phyloP scores from a whole-genome alignment of 2,888 invertebrate species.

The Oscheius sp. region DNA sequence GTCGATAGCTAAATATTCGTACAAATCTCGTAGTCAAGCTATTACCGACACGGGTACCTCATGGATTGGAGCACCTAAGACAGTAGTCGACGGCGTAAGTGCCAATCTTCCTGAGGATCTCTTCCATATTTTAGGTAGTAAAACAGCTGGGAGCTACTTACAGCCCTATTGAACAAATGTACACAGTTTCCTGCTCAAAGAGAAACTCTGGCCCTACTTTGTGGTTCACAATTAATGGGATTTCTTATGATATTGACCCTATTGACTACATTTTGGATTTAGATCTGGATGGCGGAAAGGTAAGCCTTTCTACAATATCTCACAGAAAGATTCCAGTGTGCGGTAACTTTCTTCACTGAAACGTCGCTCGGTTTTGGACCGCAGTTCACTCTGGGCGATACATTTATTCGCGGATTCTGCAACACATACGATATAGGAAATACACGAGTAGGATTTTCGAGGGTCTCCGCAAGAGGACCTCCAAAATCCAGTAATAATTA shows the following conservation, averaged over 20 bases:
- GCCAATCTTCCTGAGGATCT: not conserved
- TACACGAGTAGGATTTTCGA: constrained; percentile 44
- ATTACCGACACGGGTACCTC: constrained; percentile 69
- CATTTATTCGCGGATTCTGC: constrained; percentile 55
- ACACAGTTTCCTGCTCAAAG: constrained; percentile 58
- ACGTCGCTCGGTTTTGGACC: constrained; percentile 42
- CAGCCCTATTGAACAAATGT: constrained; percentile 48
- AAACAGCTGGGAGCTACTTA: constrained; percentile 52
- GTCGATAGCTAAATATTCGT: constrained; percentile 52
- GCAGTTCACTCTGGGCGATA: constrained; percentile 54
- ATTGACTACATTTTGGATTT: constrained; percentile 66
- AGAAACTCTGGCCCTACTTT: constrained; percentile 49
- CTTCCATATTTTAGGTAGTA: constrained; percentile 38
- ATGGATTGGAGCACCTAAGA: constrained; percentile 57
- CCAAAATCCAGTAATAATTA: not conserved
- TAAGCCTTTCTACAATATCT: not conserved
- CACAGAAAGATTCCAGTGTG: constrained; percentile 38
- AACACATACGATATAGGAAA: constrained; percentile 49
- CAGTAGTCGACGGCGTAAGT: constrained; percentile 37
- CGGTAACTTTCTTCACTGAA: constrained; percentile 43
- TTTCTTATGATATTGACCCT: constrained; percentile 54
- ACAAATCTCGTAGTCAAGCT: constrained; percentile 37
- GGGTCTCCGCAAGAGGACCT: constrained; percentile 1
- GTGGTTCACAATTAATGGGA: constrained; percentile 59
- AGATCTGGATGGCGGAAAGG: constrained; percentile 47